Evolutionary conservation across 2,888 invertebrate species (phyloP).

Genomic region (Drosophila quasianomalipes): DNA sequence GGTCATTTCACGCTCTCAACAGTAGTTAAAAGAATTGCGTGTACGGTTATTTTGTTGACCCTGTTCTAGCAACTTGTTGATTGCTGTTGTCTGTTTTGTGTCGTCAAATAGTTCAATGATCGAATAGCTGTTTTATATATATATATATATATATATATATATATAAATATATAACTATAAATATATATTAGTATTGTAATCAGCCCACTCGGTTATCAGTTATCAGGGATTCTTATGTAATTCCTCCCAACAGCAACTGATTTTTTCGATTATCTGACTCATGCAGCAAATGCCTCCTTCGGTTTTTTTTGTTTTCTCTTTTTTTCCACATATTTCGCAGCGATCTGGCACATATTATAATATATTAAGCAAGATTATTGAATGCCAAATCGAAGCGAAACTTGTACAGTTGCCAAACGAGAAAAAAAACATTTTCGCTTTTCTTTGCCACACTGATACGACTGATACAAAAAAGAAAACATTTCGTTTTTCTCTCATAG

Average conservation of each 20-base stretch:
- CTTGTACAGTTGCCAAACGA: slow-evolving; percentile 75
- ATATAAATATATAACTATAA: background rate
- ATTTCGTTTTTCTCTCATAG: slow-evolving; percentile 20
- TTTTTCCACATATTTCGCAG: slow-evolving; percentile 56
- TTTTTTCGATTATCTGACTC: slow-evolving; percentile 56
- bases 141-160: background rate
- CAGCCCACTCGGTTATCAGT: slow-evolving; percentile 9
- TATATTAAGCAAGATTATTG: slow-evolving; percentile 50
- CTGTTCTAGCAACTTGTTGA: slow-evolving; percentile 34
- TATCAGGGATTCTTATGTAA: slow-evolving; percentile 46
- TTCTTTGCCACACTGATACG: slow-evolving; percentile 30
- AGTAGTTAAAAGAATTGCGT: slow-evolving; percentile 17
- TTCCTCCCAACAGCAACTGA: slow-evolving; percentile 16
- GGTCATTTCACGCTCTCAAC: background rate
- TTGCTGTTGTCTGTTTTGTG: slow-evolving; percentile 3
- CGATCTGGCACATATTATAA: slow-evolving; percentile 34
- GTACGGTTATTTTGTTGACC: slow-evolving; percentile 6
- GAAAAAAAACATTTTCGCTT: slow-evolving; percentile 38
- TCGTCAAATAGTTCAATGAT: slow-evolving; percentile 33
- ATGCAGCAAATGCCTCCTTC: slow-evolving; percentile 64
- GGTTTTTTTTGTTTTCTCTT: background rate
- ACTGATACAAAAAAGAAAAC: slow-evolving; percentile 35
- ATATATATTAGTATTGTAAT: background rate
- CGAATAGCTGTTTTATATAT: slow-evolving; percentile 3
- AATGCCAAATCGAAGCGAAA: slow-evolving; percentile 36